Evolutionary conservation across 2,888 invertebrate genomes (phyloP), one percentile per base, ranked within the genome.

Genomic region (Ichneumon xanthorius): DNA sequence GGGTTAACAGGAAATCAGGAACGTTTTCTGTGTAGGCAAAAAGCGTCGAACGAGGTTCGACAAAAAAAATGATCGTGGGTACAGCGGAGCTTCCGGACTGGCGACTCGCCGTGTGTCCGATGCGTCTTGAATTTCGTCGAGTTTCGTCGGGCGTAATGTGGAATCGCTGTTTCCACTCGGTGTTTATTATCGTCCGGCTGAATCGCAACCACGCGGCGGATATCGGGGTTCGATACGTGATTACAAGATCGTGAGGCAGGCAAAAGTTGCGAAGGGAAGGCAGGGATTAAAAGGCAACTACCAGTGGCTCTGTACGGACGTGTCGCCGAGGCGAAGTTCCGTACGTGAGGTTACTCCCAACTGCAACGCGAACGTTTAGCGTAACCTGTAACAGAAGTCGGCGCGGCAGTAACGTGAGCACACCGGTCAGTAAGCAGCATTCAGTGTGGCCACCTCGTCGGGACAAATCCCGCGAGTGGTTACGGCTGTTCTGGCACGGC

Each of bases 341-440:
- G 71, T 87, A 89, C 89, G 89, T 89, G 90, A 89, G 89, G 87
- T 88, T 88, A 88, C 89, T 88, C 50, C 82, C 71, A 88, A 90
- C 48, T 75, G 67, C 40, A 67, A 19, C 37, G 67, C 40, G 40
- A 67, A 37, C 67, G 67, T 67, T 67, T 40, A 67, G 40, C 67
- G 67, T 67, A 33, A 63, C 63, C 63, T 30, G 63, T 33, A 63
- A 63, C 63, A 63, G 63, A 63, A 63, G 63, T 63, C 63, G 30
- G 33, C 33, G 5, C 1, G 30, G 63, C 63, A 63, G 63, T 63
- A 63, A 63, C n/a, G 63, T 63, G 63, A 63, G 63, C 63, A 33
- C 63, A 63, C 63, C 30, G 63, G 30, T 30, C 30, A 14, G 30
- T n/a, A 33, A 16, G 16, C 63, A 33, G 16, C 63, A 22, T 30